phyloP scores from a whole-genome alignment of 2,888 invertebrate genomes.

The Chalcosyrphus nemorum region DNA sequence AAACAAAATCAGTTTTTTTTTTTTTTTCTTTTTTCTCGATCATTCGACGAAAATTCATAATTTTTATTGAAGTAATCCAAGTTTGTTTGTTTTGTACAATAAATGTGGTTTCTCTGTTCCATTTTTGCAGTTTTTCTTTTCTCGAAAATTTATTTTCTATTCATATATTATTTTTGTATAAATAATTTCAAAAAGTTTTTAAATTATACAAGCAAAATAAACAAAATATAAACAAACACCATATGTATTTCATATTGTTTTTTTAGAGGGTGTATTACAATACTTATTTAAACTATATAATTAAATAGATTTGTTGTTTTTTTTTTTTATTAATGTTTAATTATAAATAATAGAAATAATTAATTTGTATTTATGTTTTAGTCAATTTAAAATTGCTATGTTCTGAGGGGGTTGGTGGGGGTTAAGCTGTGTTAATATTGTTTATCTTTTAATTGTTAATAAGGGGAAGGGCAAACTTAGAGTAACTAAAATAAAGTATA shows the following conservation, averaged over 20 bases:
- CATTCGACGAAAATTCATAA: conserved; percentile 53
- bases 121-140: conserved; percentile 19
- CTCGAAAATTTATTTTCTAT: background rate
- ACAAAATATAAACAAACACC: conserved; percentile 62
- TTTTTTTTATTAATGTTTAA: conserved; percentile 19
- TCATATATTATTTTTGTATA: conserved; percentile 39
- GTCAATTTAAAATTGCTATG: conserved; percentile 35
- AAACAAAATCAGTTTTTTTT: conserved; percentile 51
- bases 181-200: conserved; percentile 42
- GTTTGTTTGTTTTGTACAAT: conserved; percentile 68
- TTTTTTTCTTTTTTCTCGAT: conserved; percentile 45
- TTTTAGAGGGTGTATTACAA: background rate
- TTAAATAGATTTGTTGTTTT: conserved; percentile 30
- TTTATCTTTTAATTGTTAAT: conserved; percentile 30
- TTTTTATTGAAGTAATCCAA: conserved; percentile 57
- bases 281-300: conserved; percentile 32
- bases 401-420: background rate
- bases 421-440: conserved; percentile 48
- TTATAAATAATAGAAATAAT: conserved; percentile 32
- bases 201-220: conserved; percentile 62
- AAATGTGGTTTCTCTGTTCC: conserved; percentile 39
- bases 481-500: conserved; percentile 36
- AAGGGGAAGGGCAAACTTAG: background rate
- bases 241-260: conserved; percentile 17
- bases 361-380: background rate